phyloP scores from a whole-genome alignment of 2,113 vertebrate genomes.

The Ctenodactylus gundi region DNA sequence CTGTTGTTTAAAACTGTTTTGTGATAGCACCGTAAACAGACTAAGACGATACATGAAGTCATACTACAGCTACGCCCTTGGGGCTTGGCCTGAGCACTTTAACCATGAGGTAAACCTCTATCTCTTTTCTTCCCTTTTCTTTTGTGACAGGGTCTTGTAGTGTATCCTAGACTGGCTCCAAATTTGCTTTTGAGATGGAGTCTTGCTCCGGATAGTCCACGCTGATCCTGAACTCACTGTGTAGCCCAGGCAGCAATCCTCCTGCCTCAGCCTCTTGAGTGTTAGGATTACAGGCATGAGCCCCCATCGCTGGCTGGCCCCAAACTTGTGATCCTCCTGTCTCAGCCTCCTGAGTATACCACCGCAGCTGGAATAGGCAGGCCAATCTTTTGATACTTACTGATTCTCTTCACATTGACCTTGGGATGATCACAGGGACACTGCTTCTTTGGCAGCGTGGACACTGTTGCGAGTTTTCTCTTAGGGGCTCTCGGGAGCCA shows the following conservation, averaged over 20 bases:
- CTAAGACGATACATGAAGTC: not conserved
- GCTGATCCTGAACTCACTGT: no score
- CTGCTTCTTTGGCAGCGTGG: constrained; percentile 13
- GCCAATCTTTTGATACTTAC: constrained; percentile 55
- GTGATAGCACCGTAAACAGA: not conserved
- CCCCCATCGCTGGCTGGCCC: no score
- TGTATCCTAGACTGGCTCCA: not conserved
- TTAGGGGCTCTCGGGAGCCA: constrained; percentile 41
- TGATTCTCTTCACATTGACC: constrained; percentile 46
- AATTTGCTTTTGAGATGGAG: no score
- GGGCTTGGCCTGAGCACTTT: no score
- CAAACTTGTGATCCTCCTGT: not conserved
- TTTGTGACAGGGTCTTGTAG: not conserved
- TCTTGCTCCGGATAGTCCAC: no score
- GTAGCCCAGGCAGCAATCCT: no score
- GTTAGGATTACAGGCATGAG: no score
- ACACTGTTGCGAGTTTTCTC: constrained; percentile 36
- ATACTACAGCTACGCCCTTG: not conserved
- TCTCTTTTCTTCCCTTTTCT: not conserved
- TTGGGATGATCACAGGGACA: constrained; percentile 70
- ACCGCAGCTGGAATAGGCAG: not conserved
- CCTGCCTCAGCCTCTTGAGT: no score
- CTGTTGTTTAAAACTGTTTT: not conserved
- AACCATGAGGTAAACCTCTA: no score
- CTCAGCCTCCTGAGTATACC: not conserved